phyloP scores from a whole-genome alignment of 2,797 vertebrate genomes.

The Percopsis omiscomaycus region DNA sequence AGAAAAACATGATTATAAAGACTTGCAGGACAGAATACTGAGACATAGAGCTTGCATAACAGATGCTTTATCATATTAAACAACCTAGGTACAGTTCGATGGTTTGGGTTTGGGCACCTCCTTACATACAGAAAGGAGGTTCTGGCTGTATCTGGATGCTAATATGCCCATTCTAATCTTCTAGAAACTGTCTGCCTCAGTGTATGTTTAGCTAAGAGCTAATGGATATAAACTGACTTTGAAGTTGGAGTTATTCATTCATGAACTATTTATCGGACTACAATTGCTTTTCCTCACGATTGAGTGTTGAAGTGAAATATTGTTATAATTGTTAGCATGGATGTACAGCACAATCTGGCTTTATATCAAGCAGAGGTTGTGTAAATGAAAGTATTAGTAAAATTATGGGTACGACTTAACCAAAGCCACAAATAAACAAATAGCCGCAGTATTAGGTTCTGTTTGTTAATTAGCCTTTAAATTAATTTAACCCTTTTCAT shows the following conservation, averaged over 20 bases:
- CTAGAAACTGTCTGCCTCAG: conserved; percentile 27
- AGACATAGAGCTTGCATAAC: background rate
- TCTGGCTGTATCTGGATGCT: conserved; percentile 14
- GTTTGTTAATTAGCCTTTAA: no score
- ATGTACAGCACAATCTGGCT: conserved; percentile 15
- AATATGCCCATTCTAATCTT: conserved; percentile 28
- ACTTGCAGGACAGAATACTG: conserved; percentile 7
- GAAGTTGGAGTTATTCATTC: conserved; percentile 60
- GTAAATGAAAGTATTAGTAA: background rate
- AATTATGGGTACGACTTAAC: background rate
- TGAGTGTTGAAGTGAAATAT: conserved; percentile 39
- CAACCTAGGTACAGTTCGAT: no score
- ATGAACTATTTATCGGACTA: conserved; percentile 55
- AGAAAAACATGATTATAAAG: conserved; percentile 26
- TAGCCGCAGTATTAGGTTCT: no score
- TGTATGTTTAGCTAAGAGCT: conserved; percentile 41
- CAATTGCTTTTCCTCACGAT: conserved; percentile 40
- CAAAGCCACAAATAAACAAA: no score
- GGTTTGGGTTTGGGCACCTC: conserved; percentile 4
- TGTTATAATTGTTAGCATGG: conserved; percentile 31
- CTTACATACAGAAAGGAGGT: conserved; percentile 1
- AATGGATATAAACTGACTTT: conserved; percentile 50
- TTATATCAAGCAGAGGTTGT: background rate
- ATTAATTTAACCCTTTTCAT: no score
- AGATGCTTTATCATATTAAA: background rate